Conservation (phyloP, 2,113 vertebrate genomes). For the Aspidoscelis tigris region DNA sequence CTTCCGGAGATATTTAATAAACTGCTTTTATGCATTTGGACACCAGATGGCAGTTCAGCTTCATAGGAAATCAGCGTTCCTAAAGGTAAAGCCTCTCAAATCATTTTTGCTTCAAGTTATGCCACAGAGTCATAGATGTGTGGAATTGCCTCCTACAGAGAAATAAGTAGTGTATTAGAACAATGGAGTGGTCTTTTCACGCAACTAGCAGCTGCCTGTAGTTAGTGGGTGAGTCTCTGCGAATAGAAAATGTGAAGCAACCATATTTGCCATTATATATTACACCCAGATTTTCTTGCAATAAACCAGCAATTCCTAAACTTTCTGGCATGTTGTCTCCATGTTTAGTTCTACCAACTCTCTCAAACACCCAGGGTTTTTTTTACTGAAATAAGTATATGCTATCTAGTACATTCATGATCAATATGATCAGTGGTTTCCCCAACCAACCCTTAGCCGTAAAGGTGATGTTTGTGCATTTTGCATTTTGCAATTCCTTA, state of each 20-base stretch:
- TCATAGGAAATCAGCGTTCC: neutral
- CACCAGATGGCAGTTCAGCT: conserved; percentile 71
- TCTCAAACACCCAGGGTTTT: too few relatives aligned
- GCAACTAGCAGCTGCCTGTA: neutral
- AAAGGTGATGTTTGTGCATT: too few relatives aligned
- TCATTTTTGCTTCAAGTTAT: neutral
- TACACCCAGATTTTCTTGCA: neutral
- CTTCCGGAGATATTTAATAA: neutral
- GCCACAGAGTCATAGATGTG: neutral
- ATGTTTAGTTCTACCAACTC: neutral
- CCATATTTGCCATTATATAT: neutral
- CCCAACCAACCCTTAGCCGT: too few relatives aligned
- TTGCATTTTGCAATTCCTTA: too few relatives aligned
- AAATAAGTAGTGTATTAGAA: conserved; percentile 5
- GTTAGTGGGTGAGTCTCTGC: neutral
- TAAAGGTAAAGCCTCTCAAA: neutral
- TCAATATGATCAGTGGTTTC: too few relatives aligned
- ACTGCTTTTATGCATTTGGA: conserved; percentile 50
- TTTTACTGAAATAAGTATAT: too few relatives aligned
- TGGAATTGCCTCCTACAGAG: neutral
- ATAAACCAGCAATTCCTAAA: neutral
- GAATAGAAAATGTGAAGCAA: neutral
- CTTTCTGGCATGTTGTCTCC: too few relatives aligned
- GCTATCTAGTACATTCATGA: too few relatives aligned
- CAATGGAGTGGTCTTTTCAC: neutral